phyloP scores from a whole-genome alignment of 53 echinoderm and acorn worm genomes.

The Henricia sp. region DNA sequence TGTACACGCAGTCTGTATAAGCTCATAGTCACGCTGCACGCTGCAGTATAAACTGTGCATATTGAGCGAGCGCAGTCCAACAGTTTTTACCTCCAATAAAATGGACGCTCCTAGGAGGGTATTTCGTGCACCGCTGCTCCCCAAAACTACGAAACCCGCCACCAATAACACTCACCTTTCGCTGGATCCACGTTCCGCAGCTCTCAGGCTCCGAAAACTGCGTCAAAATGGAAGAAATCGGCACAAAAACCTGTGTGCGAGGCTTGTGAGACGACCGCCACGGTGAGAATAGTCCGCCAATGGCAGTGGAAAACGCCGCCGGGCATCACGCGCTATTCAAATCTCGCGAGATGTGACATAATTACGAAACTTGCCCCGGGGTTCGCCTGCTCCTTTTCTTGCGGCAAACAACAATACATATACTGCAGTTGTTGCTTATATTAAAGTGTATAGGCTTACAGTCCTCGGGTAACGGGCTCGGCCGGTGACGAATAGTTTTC shows the following conservation, averaged over 20 bases:
- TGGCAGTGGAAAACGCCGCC: constrained; percentile 81
- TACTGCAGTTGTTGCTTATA: constrained; percentile 88
- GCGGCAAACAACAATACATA: constrained; percentile 97
- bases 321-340: constrained; percentile 94
- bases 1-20: no score
- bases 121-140: constrained; percentile 29
- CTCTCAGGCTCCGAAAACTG: constrained; percentile 63
- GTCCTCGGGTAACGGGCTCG: constrained; percentile 79
- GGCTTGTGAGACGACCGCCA: constrained; percentile 78
- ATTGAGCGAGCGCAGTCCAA: constrained; percentile 10
- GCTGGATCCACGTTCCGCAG: constrained; percentile 56
- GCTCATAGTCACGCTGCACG: constrained; percentile 46
- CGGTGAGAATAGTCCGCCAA: constrained; percentile 79
- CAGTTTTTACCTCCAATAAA: constrained; percentile 59
- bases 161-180: constrained; percentile 66
- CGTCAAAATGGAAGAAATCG: constrained; percentile 76
- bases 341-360: constrained; percentile 96
- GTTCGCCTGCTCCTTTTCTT: constrained; percentile 90
- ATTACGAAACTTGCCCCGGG: constrained; percentile 88
- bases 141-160: constrained; percentile 42
- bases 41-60: constrained; percentile 18
- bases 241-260: constrained; percentile 75
- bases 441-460: constrained; percentile 98
- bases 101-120: constrained; percentile 62
- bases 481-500: constrained; percentile 74